Evolutionary conservation across 2,797 vertebrate species (phyloP).

Genomic region (Phrynocephalus guinanensis): DNA sequence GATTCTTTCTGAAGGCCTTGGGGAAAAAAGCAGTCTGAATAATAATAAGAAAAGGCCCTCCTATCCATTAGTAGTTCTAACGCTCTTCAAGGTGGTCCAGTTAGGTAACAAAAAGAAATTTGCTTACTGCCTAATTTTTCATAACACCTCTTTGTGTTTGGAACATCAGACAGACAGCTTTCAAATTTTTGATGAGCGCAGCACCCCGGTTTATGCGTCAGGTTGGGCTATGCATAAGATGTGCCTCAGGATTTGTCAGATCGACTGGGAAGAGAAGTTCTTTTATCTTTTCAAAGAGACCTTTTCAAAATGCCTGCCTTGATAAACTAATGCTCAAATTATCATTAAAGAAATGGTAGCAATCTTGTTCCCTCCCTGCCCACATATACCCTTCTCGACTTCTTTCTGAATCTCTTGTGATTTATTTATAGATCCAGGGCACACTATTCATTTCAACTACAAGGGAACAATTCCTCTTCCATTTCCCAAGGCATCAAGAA

Average conservation of each 20-base stretch:
- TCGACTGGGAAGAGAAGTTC: neutral
- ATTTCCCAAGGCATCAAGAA: slow-evolving; percentile 13
- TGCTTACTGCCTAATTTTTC: slow-evolving; percentile 26
- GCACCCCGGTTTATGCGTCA: neutral
- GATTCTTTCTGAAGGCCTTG: slow-evolving; percentile 2
- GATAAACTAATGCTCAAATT: slow-evolving; percentile 26
- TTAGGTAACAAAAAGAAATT: slow-evolving; percentile 20
- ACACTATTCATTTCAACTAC: slow-evolving; percentile 51
- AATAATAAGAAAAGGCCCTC: neutral
- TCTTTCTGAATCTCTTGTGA: slow-evolving; percentile 47
- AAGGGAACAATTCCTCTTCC: slow-evolving; percentile 47
- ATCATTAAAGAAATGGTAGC: slow-evolving; percentile 10
- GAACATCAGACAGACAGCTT: slow-evolving; percentile 25
- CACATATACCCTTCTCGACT: neutral
- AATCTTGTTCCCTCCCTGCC: slow-evolving; percentile 32
- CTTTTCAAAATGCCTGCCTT: neutral
- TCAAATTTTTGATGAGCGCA: slow-evolving; percentile 33
- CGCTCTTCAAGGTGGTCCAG: neutral
- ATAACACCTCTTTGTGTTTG: neutral
- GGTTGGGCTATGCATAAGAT: slow-evolving; percentile 6
- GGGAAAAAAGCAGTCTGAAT: neutral
- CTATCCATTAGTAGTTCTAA: neutral
- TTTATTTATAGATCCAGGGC: slow-evolving; percentile 54
- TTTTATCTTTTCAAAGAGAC: slow-evolving; percentile 18
- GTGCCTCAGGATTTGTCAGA: neutral